Conservation (phyloP, 1,140 invertebrate species). For the Plectrocnemia conspersa region DNA sequence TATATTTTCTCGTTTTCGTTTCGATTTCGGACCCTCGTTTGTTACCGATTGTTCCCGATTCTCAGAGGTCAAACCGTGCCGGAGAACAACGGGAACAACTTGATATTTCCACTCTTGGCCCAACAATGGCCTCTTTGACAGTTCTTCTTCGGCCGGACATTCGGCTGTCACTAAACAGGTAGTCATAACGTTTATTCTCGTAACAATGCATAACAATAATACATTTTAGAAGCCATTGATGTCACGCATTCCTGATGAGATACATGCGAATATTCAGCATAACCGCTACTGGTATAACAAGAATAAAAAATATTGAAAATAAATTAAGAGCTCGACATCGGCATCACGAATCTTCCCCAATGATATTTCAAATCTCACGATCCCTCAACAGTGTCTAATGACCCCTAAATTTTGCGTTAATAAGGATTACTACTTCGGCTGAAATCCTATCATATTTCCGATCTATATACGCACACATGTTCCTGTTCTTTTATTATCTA, state of each 20-base stretch:
- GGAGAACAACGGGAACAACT: conserved; percentile 26
- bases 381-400: too few species aligned
- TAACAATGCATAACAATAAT: conserved; percentile 24
- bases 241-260: conserved; percentile 18
- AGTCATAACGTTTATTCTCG: conserved; percentile 26
- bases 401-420: not conserved
- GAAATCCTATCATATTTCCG: conserved; percentile 19
- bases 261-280: conserved; percentile 25
- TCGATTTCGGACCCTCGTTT: conserved; percentile 31
- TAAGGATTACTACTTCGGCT: not conserved
- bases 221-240: conserved; percentile 19
- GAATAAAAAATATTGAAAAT: not conserved
- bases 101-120: conserved; percentile 27
- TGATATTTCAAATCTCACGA: too few species aligned
- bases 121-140: conserved; percentile 12
- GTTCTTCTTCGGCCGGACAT: conserved; percentile 15
- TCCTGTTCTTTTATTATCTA: conserved; percentile 1
- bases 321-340: not conserved
- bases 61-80: conserved; percentile 29
- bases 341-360: not conserved
- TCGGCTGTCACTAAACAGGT: conserved; percentile 30
- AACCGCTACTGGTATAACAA: conserved; percentile 7
- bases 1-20: too few species aligned
- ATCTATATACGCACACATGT: conserved; percentile 16
- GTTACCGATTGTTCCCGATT: conserved; percentile 24